Evolutionary conservation across 2,797 vertebrate species (phyloP), one percentile per base, ranked within the genome.

Genomic region (Psittacula derbiana): DNA sequence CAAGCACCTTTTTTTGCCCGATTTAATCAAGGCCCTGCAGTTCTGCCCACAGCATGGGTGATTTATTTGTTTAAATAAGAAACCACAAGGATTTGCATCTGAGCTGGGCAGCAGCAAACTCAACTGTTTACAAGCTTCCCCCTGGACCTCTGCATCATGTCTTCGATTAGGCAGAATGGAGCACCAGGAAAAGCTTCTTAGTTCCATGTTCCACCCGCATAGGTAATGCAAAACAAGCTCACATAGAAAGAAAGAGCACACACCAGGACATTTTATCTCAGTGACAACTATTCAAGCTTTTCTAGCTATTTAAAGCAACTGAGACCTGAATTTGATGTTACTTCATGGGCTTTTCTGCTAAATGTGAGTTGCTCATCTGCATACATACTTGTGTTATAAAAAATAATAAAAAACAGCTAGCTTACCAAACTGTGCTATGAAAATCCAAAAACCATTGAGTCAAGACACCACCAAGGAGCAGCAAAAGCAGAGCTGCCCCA

Each of bases 201-300:
- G n/a, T 27, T 88, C 75, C 44, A 6, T 5, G 18, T 30, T 16
- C 33, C 31, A 81, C 16, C 8, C 60, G 38, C 1, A 0, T 1
- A 70, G 15, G 12, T 43, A 58, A 70, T 23, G 31, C 53, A 33
- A 33, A 33, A 57, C 53, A 31, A 60, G n/a, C 38, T 81, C 27
- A 12, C 0, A 0, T 3, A 79, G n/a, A 21, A 33, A 61, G 23
- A 38, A 78, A 47, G 11, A 74, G 3, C 16, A 61, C 21, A 38
- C 12, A 52, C 1, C 27, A 53, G 10, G 50, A 80, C 13, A 38
- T 40, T 85, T 21, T 27, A 2, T 7, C 21, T 10, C 30, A 61
- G 50, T 13, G 64, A 23, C 10, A 61, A 53, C 11, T 23, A 40
- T 25, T 23, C 4, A 49, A 31, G 5, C 24, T 49, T 73, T 86